phyloP scores from a whole-genome alignment of 2,797 vertebrate genomes.

The Botia kubotai region DNA sequence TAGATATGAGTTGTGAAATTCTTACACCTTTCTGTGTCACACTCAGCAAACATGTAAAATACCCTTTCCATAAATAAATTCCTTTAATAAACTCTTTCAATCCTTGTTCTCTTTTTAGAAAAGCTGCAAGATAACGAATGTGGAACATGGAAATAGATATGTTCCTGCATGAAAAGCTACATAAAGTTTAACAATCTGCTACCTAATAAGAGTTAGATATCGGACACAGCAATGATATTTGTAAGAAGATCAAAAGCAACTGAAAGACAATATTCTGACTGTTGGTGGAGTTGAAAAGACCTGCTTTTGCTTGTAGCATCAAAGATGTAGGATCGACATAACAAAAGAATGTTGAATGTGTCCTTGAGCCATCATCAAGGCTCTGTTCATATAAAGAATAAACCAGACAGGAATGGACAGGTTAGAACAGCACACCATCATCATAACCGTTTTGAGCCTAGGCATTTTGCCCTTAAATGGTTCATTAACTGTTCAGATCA shows the following conservation, averaged over 20 bases:
- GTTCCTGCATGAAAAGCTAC: conserved; percentile 21
- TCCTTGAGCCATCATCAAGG: conserved; percentile 19
- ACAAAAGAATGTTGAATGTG: conserved; percentile 12
- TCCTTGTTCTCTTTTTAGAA: not conserved
- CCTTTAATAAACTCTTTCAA: conserved; percentile 37
- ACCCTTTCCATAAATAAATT: conserved; percentile 48
- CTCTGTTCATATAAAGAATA: not conserved
- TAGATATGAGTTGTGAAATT: no score
- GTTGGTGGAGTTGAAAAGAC: conserved; percentile 1
- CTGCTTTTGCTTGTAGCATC: not conserved
- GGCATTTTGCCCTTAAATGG: conserved; percentile 1
- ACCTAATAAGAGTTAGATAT: conserved; percentile 42
- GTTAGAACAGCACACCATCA: not conserved
- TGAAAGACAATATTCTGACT: conserved; percentile 17
- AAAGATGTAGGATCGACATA: not conserved
- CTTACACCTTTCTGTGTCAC: no score
- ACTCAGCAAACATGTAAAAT: conserved; percentile 41
- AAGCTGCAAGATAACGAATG: not conserved
- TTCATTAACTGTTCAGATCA: conserved; percentile 1
- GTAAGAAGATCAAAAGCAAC: conserved; percentile 41
- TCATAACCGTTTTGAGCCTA: not conserved
- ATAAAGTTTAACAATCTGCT: conserved; percentile 15
- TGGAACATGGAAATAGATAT: conserved; percentile 28
- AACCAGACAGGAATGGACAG: not conserved
- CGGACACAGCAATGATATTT: not conserved